Evolutionary conservation across 2,888 invertebrate species (phyloP).

Genomic region (Brassicogethes aeneus): DNA sequence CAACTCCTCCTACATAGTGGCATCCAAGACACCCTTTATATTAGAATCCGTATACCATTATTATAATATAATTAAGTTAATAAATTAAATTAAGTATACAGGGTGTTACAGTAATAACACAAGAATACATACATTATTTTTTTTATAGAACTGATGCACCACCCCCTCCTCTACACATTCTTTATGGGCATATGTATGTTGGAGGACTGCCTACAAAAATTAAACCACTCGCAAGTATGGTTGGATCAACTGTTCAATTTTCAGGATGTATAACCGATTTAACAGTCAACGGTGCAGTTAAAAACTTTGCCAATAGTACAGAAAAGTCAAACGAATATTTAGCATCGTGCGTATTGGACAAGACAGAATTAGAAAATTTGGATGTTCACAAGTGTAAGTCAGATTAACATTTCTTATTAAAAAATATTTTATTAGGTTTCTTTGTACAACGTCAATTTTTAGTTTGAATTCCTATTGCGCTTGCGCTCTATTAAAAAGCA

Average conservation of each 20-base stretch:
- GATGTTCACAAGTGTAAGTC: conserved; percentile 28
- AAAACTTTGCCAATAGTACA: conserved; percentile 66
- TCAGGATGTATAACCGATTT: conserved; percentile 90
- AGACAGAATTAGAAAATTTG: conserved; percentile 26
- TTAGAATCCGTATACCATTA: no score
- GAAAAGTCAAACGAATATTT: conserved; percentile 51
- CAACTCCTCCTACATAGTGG: no score
- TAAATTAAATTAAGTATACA: no score
- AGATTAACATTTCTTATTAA: background rate
- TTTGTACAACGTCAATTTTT: no score
- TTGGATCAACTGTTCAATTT: conserved; percentile 57
- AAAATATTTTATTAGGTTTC: background rate
- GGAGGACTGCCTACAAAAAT: conserved; percentile 71
- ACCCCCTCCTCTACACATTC: conserved; percentile 49
- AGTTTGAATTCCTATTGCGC: no score
- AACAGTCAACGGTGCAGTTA: conserved; percentile 71
- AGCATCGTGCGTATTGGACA: conserved; percentile 48
- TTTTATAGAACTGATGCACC: conserved; percentile 37
- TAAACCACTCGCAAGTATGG: conserved; percentile 44
- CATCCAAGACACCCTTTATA: no score
- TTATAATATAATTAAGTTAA: no score
- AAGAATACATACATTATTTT: background rate
- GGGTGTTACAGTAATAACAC: background rate
- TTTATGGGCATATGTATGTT: conserved; percentile 68
- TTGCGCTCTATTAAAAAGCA: no score